These are phyloP conservation scores for Cirrhinus molitorella DNA, from an alignment of 2,797 vertebrate genomes.

Conservation along the genomic window DNA sequence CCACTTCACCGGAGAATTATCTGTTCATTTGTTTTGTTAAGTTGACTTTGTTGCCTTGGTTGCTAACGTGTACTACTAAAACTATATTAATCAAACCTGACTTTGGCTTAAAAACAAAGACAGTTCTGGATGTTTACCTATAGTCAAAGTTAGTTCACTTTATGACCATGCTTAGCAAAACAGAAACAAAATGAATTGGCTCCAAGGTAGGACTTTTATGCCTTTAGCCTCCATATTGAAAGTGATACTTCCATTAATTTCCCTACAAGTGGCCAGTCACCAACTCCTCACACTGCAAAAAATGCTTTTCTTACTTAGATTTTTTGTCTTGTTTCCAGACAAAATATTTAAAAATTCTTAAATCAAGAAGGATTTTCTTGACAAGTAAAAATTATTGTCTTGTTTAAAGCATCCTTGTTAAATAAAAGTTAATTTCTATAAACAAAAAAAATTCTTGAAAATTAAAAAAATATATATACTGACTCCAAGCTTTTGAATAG, in stretches of 20 bases:
- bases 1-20: conserved; percentile 52
- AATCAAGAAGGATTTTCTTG: too few species aligned
- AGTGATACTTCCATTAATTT: not conserved
- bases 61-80: not conserved
- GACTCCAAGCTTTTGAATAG: too few species aligned
- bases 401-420: too few species aligned
- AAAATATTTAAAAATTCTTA: too few species aligned
- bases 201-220: not conserved
- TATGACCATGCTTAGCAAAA: not conserved
- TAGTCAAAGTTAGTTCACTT: not conserved
- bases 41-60: conserved; percentile 20
- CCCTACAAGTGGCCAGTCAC: not conserved
- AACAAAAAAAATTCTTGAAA: too few species aligned
- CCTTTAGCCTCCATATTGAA: not conserved
- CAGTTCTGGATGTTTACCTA: not conserved
- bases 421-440: too few species aligned
- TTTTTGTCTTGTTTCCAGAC: too few species aligned
- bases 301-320: too few species aligned
- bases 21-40: conserved; percentile 32
- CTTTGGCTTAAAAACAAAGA: not conserved
- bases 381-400: too few species aligned
- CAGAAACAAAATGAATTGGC: not conserved
- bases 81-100: not conserved
- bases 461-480: too few species aligned
- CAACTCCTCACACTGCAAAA: too few species aligned